Percentiles rank a stretch among this genome's conserved stretches.
phyloP scores from a whole-genome alignment of 2,888 invertebrate species.

The Zele albiditarsus region DNA sequence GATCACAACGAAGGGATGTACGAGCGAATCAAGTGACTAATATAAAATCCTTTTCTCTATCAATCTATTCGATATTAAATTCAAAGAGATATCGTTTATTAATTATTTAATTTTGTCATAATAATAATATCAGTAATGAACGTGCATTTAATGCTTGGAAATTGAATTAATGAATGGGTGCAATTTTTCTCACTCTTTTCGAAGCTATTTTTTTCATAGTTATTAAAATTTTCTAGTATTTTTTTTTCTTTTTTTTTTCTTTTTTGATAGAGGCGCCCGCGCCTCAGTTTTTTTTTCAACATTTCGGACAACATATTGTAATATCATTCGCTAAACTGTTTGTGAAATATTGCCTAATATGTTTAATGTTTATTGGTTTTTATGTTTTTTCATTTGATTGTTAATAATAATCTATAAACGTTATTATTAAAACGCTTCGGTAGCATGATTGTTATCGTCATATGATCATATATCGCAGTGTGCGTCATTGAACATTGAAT shows the following conservation, averaged over 20 bases:
- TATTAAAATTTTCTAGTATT: not conserved
- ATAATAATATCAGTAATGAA: conserved; percentile 5
- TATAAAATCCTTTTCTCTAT: not conserved
- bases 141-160: conserved; percentile 6
- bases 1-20: not conserved
- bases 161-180: conserved; percentile 33
- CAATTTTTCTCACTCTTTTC: not conserved
- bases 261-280: conserved; percentile 36
- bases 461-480: conserved; percentile 47
- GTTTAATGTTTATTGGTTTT: not conserved
- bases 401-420: conserved; percentile 37
- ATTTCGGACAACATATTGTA: not conserved
- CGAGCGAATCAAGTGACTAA: not conserved
- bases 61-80: not conserved
- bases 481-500: conserved; percentile 44
- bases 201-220: not conserved
- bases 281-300: conserved; percentile 12
- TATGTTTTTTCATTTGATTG: not conserved
- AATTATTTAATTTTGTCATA: not conserved
- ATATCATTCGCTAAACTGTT: not conserved
- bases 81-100: not conserved
- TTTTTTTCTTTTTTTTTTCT: not conserved
- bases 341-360: not conserved
- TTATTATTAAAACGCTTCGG: conserved; percentile 42
- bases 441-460: conserved; percentile 49